Conservation (phyloP, 2,888 invertebrate genomes). For the Minunthozetes semirufus region DNA sequence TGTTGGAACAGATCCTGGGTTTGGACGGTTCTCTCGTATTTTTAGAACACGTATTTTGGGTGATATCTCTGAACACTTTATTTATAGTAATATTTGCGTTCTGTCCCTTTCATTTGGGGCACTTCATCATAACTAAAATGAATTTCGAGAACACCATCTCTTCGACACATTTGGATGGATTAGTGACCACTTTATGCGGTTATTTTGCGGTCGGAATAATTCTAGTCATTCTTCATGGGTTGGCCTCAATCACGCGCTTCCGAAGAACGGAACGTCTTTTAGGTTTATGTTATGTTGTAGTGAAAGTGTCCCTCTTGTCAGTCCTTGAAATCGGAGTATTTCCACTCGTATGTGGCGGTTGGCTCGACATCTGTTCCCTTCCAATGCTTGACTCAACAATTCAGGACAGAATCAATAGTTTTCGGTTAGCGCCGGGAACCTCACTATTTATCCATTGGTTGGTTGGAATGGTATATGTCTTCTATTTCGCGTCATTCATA, state of each 20-base stretch:
- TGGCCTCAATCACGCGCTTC: slow-evolving; percentile 72
- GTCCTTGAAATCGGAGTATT: slow-evolving; percentile 96
- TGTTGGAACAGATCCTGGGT: slow-evolving; percentile 65
- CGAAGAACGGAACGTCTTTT: slow-evolving; percentile 73
- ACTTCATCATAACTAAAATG: slow-evolving; percentile 66
- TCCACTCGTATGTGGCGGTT: slow-evolving; percentile 96
- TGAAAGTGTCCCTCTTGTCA: slow-evolving; percentile 77
- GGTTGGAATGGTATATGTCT: slow-evolving; percentile 96
- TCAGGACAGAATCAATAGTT: slow-evolving; percentile 71
- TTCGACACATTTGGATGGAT: slow-evolving; percentile 76
- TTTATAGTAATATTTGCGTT: slow-evolving; percentile 94
- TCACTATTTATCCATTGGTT: slow-evolving; percentile 98
- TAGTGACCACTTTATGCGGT: slow-evolving; percentile 83
- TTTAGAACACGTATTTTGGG: slow-evolving; percentile 98
- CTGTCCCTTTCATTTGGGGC: slow-evolving; percentile 90
- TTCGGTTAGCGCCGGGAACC: slow-evolving; percentile 85
- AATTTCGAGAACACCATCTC: slow-evolving; percentile 15
- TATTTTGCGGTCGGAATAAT: slow-evolving; percentile 80
- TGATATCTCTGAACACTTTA: slow-evolving; percentile 89
- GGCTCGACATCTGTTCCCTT: slow-evolving; percentile 95
- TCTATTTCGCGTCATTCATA: slow-evolving; percentile 97
- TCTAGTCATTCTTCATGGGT: slow-evolving; percentile 72
- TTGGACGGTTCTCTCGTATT: slow-evolving; percentile 94
- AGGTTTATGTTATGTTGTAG: slow-evolving; percentile 84
- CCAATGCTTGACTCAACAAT: slow-evolving; percentile 62